Percentiles rank a stretch among this genome's conserved stretches.
These are phyloP conservation scores for Sus cebifrons DNA, from an alignment of 2,797 vertebrate species.

Conservation along the genomic window DNA sequence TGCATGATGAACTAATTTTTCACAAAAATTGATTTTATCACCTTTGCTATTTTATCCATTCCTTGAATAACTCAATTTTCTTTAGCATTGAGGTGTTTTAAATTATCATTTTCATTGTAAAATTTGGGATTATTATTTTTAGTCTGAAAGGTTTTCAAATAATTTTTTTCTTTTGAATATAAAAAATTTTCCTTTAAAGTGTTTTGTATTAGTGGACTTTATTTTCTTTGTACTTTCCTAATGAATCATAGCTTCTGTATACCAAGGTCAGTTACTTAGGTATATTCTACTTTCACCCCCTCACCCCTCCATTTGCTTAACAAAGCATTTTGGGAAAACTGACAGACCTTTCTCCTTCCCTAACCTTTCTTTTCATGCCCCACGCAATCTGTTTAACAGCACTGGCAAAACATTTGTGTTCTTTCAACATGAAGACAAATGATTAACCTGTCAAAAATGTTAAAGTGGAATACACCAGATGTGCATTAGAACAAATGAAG, in stretches of 20 bases:
- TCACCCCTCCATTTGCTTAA: constrained; percentile 16
- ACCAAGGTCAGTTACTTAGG: not conserved
- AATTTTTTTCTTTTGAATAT: constrained; percentile 55
- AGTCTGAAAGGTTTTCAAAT: constrained; percentile 59
- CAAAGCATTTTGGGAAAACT: constrained; percentile 48
- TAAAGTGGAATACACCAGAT: constrained; percentile 27
- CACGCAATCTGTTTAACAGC: not conserved
- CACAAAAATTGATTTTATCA: constrained; percentile 44
- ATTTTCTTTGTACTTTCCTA: constrained; percentile 65
- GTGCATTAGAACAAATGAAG: constrained; percentile 30
- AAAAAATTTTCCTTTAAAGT: not conserved
- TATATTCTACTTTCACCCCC: not conserved
- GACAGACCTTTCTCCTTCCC: not conserved
- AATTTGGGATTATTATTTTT: constrained; percentile 9
- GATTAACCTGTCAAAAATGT: constrained; percentile 66
- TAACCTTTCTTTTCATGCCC: not conserved
- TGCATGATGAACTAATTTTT: constrained; percentile 48
- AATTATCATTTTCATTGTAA: not conserved
- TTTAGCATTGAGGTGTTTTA: not conserved
- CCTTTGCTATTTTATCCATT: constrained; percentile 33
- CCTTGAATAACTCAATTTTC: constrained; percentile 1
- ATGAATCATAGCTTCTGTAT: not conserved
- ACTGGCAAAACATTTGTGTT: constrained; percentile 57
- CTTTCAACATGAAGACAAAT: constrained; percentile 73
- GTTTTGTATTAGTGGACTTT: constrained; percentile 18